Base-by-base conservation (phyloP, 2,113 vertebrate genomes). In the Coregonus clupeaformis region DNA sequence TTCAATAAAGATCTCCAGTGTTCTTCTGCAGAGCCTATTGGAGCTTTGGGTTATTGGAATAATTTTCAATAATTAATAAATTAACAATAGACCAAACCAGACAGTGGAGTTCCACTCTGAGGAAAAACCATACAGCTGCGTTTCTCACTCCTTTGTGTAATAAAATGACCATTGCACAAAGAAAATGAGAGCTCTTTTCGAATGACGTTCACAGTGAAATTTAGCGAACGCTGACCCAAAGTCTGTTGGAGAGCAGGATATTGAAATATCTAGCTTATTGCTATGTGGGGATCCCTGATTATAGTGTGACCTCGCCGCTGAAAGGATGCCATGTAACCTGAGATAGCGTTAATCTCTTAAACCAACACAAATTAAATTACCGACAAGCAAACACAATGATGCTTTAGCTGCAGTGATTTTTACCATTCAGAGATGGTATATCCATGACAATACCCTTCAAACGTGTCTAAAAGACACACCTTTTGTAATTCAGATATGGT, bases 271-370 rank as follows among this genome's bases (percentile, higher is more conserved):
- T 55, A 1, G 16, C 59, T 60, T 74, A 30, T 73, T 76, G 77
- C 62, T 3, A 29, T 13, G 5, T 65, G 75, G 49, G 69, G 12
- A 32, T 67, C 25, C 57, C 49, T 49, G 81, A 83, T 76, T 76
- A 75, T 65, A 47, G 14, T 60, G 30, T 72, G 78, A 86, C 81
- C 75, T 72, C 18, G 20, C 60, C 29, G 32, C 16, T 62, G 68
- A 75, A 77, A 63, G 65, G 72, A 64, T 73, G 77, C 32, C 68
- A 85, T 83, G 77, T 69, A 81, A 86, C 71, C 71, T 74, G 71
- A 85, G 87, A 87, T 85, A 79, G 68, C 24, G 63, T 68, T 89
- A 89, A 89, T 87, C 82, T 82, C 80, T 82, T 80, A 80, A 89
- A 68, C 79, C 80, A 76, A 81, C 79, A 63, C 75, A 79, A 80